phyloP scores from a whole-genome alignment of 2,113 vertebrate genomes.

The Percopsis transmontana region DNA sequence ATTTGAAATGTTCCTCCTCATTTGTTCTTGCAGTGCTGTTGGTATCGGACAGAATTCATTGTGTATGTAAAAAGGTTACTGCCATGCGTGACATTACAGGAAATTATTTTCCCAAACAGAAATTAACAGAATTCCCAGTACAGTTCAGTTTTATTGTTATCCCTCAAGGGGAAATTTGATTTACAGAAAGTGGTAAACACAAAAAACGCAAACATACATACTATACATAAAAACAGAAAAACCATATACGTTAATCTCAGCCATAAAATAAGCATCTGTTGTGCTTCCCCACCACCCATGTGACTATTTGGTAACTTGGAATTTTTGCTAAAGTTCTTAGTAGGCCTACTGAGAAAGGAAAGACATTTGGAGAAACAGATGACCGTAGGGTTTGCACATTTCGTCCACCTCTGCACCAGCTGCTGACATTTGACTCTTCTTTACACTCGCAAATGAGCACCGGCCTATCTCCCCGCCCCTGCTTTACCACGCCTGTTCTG shows the following conservation, averaged over 20 bases:
- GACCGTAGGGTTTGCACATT: constrained; percentile 57
- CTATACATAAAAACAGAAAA: too few relatives aligned
- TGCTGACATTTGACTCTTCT: constrained; percentile 17
- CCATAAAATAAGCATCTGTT: too few relatives aligned
- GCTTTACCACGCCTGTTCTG: constrained; percentile 42
- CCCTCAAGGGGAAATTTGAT: too few relatives aligned
- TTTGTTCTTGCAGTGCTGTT: too few relatives aligned
- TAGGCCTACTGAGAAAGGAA: constrained; percentile 1
- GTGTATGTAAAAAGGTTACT: neutral
- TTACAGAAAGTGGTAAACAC: too few relatives aligned
- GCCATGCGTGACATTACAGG: constrained; percentile 42
- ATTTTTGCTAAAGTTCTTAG: constrained; percentile 54
- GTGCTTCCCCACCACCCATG: constrained; percentile 13
- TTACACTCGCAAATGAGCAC: constrained; percentile 8
- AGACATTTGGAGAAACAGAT: constrained; percentile 37
- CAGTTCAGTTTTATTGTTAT: too few relatives aligned
- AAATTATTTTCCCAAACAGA: constrained; percentile 8
- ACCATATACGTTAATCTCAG: too few relatives aligned
- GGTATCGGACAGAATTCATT: neutral
- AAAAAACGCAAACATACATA: too few relatives aligned
- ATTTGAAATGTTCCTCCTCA: too few relatives aligned
- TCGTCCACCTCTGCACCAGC: constrained; percentile 55
- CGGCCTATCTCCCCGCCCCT: constrained; percentile 28
- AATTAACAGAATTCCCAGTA: neutral
- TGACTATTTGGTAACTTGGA: constrained; percentile 37